These are phyloP conservation scores for Himalopsyche tibetana DNA, from an alignment of 2,888 invertebrate genomes.

Conservation along the genomic window DNA sequence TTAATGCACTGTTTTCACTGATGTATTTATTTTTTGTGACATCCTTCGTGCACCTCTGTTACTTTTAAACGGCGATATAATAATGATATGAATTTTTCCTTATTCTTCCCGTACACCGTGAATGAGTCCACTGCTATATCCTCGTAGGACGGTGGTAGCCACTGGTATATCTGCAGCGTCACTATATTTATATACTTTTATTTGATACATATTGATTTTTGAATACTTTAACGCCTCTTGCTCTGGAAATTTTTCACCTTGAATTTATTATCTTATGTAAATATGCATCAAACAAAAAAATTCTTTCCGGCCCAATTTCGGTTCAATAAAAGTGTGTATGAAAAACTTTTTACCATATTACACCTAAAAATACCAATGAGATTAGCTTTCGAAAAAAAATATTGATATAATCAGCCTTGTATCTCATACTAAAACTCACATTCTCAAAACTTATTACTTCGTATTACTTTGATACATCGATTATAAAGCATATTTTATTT, in stretches of 20 bases:
- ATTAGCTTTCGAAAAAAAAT: no score
- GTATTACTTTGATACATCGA: no score
- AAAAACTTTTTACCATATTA: no score
- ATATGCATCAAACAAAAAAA: background rate
- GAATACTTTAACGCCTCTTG: background rate
- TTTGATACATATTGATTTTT: slow-evolving; percentile 20
- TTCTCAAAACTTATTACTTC: no score
- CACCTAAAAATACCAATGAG: no score
- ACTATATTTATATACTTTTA: background rate
- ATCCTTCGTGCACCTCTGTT: background rate
- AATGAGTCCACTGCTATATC: background rate
- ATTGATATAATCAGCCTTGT: no score
- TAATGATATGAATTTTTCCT: slow-evolving; percentile 8
- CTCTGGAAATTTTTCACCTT: background rate
- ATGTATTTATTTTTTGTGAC: no score
- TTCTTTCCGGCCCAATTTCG: no score
- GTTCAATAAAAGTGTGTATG: no score
- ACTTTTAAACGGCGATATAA: background rate
- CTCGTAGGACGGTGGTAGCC: background rate
- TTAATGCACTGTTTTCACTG: no score
- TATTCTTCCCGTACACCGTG: background rate
- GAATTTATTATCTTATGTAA: background rate
- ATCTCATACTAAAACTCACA: no score
- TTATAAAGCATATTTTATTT: no score
- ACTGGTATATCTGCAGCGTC: background rate